Percentiles rank a stretch among this genome's conserved stretches.
Evolutionary conservation across 2,113 vertebrate species (phyloP).

Genomic region (Athene cunicularia): DNA sequence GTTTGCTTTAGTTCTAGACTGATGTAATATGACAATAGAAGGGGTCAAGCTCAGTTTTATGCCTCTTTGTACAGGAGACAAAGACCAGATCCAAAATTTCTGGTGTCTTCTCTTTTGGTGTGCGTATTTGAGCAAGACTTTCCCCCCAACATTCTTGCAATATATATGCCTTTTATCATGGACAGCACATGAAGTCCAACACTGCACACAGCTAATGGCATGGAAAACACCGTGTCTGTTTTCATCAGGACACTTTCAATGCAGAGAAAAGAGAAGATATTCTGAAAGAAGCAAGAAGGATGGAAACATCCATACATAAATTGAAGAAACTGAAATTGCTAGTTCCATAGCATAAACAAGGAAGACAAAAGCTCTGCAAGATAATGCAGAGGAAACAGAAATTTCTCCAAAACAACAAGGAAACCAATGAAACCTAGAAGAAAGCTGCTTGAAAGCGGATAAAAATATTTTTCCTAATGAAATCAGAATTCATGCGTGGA

Average conservation of each 20-base stretch:
- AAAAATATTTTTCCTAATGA: not conserved
- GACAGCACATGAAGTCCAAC: not conserved
- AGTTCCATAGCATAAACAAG: not conserved
- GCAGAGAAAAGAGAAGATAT: not conserved
- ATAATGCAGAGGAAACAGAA: not conserved
- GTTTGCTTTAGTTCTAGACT: not conserved
- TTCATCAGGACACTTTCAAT: not conserved
- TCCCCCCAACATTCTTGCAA: not conserved
- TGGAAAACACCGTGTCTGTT: not conserved
- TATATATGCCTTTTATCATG: not conserved
- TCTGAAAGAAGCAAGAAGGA: not conserved
- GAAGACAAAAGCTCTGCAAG: not conserved
- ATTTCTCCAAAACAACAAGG: not conserved
- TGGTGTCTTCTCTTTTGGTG: not conserved
- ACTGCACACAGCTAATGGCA: not conserved
- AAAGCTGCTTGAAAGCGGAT: not conserved
- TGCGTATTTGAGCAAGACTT: not conserved
- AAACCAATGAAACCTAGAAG: not conserved
- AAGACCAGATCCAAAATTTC: not conserved
- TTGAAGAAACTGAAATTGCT: not conserved
- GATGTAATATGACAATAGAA: not conserved
- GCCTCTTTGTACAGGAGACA: not conserved
- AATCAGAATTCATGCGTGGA: not conserved
- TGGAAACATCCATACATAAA: not conserved
- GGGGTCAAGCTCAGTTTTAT: not conserved